These are phyloP conservation scores for Portunus trituberculatus DNA, from an alignment of 1,140 invertebrate genomes.

Conservation along the genomic window DNA sequence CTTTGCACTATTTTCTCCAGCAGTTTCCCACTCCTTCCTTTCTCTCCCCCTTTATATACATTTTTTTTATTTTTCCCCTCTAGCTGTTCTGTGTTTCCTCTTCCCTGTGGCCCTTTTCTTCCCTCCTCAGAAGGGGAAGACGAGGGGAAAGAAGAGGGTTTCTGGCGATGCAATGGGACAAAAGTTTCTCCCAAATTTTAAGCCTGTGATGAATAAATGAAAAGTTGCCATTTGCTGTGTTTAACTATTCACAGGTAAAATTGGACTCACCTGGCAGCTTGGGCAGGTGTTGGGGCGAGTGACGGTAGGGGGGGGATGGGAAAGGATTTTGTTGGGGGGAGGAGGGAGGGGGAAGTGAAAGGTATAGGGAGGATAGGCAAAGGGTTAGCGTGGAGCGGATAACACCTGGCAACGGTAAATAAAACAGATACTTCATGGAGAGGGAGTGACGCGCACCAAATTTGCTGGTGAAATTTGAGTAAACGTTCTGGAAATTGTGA, in stretches of 20 bases:
- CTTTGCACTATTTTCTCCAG: too few relatives aligned
- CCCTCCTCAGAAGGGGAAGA: not conserved
- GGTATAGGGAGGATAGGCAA: not conserved
- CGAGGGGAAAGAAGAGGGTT: not conserved
- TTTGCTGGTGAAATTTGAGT: not conserved
- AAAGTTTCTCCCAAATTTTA: not conserved
- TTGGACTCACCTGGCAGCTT: not conserved
- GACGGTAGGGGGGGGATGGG: too few relatives aligned
- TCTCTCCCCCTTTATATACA: too few relatives aligned
- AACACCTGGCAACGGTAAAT: not conserved
- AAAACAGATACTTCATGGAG: not conserved
- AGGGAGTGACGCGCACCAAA: not conserved
- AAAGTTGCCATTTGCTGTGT: slow-evolving; percentile 1
- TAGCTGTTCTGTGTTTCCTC: too few relatives aligned
- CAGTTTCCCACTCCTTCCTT: too few relatives aligned
- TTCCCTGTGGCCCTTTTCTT: too few relatives aligned
- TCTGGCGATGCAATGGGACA: not conserved
- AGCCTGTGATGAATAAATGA: not conserved
- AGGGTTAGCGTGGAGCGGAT: not conserved
- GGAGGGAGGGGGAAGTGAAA: not conserved
- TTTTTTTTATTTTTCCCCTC: too few relatives aligned
- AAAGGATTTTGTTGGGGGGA: not conserved
- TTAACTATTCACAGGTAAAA: slow-evolving; percentile 15
- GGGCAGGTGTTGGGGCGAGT: too few relatives aligned
- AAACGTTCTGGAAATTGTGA: not conserved